Evolutionary conservation across 2,888 invertebrate species (phyloP).

Genomic region (Drosophila koepferae): DNA sequence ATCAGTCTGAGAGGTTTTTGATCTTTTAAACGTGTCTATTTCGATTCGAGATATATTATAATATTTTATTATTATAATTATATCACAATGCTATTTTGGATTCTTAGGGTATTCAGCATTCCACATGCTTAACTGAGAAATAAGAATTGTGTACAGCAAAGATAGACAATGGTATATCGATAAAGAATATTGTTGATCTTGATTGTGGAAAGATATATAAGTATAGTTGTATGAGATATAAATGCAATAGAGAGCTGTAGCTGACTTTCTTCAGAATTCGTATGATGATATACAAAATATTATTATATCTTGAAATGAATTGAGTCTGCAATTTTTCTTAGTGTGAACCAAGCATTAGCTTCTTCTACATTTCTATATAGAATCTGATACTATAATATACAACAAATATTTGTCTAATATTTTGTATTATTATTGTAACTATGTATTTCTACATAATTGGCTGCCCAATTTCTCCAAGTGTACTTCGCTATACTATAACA

Average conservation of each 20-base stretch:
- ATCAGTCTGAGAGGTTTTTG: not conserved
- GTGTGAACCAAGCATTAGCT: no score
- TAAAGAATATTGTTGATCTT: not conserved
- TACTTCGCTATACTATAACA: not conserved
- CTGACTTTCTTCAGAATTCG: no score
- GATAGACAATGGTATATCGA: not conserved
- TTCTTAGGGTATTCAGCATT: not conserved
- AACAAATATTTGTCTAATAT: not conserved
- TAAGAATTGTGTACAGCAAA: not conserved
- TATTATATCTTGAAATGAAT: no score
- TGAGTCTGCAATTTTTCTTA: no score
- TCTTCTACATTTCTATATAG: not conserved
- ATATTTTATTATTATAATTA: not conserved
- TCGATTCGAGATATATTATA: no score
- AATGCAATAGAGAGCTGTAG: not conserved
- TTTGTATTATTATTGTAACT: not conserved
- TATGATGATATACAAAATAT: no score
- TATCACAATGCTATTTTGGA: not conserved
- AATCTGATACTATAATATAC: not conserved
- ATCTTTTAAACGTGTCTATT: not conserved
- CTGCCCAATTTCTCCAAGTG: constrained; percentile 15
- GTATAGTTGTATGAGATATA: not conserved
- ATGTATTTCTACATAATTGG: not conserved
- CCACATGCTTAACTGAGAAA: not conserved
- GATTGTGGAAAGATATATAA: not conserved